Conservation (phyloP, 2,888 invertebrate species). For the Chrysolina haemoptera region DNA sequence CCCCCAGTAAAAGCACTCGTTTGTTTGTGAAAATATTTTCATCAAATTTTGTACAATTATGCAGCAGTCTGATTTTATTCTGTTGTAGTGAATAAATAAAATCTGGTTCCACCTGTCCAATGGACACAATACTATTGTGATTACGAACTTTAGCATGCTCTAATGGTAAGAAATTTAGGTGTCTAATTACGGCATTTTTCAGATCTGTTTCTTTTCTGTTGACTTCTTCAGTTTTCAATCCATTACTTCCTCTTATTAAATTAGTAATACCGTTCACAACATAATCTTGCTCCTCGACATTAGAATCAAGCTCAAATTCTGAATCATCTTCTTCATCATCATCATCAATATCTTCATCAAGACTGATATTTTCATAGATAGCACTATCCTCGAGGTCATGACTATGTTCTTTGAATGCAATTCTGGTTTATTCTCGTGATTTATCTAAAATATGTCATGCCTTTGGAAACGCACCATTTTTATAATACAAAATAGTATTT, state of each 20-base stretch:
- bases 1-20: conserved; percentile 9
- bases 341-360: background rate
- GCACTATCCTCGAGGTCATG: background rate
- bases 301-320: conserved; percentile 2
- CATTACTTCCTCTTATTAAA: background rate
- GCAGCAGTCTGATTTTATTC: background rate
- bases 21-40: conserved; percentile 16
- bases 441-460: no score
- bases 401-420: background rate
- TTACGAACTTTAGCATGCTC: background rate
- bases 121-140: conserved; percentile 7
- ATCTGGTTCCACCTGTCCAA: background rate
- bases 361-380: background rate
- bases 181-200: background rate
- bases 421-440: no score
- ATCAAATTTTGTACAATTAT: conserved; percentile 15
- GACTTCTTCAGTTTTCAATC: background rate
- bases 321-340: background rate
- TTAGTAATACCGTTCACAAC: background rate
- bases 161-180: conserved; percentile 6
- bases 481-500: no score
- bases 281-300: conserved; percentile 7
- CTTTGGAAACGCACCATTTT: no score
- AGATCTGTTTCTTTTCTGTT: background rate
- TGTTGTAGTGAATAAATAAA: background rate